phyloP scores from a whole-genome alignment of 2,113 vertebrate species.

The Brachionichthys hirsutus region DNA sequence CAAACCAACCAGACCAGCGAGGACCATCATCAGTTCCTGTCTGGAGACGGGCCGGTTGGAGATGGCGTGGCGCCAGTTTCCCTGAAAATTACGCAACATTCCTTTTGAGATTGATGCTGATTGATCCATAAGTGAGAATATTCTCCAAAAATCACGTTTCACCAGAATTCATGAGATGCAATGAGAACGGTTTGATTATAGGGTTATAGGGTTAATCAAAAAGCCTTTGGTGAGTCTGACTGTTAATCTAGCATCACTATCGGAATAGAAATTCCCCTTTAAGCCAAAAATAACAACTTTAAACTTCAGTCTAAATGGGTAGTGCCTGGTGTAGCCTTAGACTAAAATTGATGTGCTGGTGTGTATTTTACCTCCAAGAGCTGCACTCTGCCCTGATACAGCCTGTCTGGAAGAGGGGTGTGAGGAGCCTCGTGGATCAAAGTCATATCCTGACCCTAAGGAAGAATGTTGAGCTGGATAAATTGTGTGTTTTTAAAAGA shows the following conservation, averaged over 20 bases:
- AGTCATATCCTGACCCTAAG: slow-evolving; percentile 82
- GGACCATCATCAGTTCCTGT: slow-evolving; percentile 84
- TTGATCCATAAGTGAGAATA: neutral
- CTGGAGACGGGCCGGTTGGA: slow-evolving; percentile 79
- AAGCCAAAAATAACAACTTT: neutral
- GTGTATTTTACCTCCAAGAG: slow-evolving; percentile 85
- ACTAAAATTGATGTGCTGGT: neutral
- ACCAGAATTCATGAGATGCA: too few species aligned
- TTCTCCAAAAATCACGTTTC: neutral
- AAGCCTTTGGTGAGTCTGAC: neutral
- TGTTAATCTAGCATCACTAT: neutral
- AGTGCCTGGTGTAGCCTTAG: too few species aligned
- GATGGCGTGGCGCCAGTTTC: slow-evolving; percentile 83
- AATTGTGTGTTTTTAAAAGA: neutral
- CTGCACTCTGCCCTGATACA: slow-evolving; percentile 83
- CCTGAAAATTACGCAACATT: slow-evolving; percentile 66
- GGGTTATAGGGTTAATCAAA: neutral
- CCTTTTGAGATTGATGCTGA: neutral
- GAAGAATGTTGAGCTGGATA: slow-evolving; percentile 10
- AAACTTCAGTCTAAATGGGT: too few species aligned
- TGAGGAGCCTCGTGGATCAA: slow-evolving; percentile 78
- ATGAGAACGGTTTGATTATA: too few species aligned
- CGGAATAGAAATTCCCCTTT: too few species aligned
- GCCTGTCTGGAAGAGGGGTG: slow-evolving; percentile 82
- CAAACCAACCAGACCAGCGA: slow-evolving; percentile 82